Evolutionary conservation across 2,113 vertebrate species (phyloP), one percentile per base, ranked within the genome.

Genomic region (Phyllostomus hastatus): DNA sequence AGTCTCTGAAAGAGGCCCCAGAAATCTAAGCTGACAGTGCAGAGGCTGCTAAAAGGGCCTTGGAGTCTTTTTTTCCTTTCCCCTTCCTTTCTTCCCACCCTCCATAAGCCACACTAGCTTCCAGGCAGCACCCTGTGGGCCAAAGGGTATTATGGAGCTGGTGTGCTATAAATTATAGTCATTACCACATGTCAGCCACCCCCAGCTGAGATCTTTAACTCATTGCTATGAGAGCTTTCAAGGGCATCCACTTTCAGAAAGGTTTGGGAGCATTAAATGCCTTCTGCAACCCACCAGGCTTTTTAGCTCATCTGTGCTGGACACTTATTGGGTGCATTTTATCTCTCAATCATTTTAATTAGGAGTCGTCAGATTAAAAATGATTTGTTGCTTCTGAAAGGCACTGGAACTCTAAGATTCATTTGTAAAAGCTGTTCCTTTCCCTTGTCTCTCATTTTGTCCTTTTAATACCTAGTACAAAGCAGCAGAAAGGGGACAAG

Each of bases 281-380:
- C 78, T 91, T 94, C 82, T 83, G 54, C 54, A 94, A 93, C 48
- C 64, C 73, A 69, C 41, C 15, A 73, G 84, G 72, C 54, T 67
- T 95, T 95, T 97, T 90, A 90, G 94, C 92, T 96, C 90, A 48
- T 20, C 16, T 88, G 78, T 84, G 14, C 54, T 92, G 85, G 76
- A 91, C 82, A 93, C 86, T 82, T 92, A 80, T 67, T 90, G 88
- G 73, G 80, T 88, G 67, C 61, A 80, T 97, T 96, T 97, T 97
- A 95, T 95, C 97, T 97, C 59, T 9, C n/a, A 90, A 97, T 96
- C 95, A 59, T 82, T 97, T 96, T 98, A 97, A 98, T 98, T 97
- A 98, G 97, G 80, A 97, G 87, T 79, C 57, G n/a, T 97, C 43
- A 2, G 85, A 86, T 95, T 95, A 80, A 96, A 94, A 95, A 83